Conservation (phyloP, 2,797 vertebrate genomes). For the Hoplostethus mediterraneus region DNA sequence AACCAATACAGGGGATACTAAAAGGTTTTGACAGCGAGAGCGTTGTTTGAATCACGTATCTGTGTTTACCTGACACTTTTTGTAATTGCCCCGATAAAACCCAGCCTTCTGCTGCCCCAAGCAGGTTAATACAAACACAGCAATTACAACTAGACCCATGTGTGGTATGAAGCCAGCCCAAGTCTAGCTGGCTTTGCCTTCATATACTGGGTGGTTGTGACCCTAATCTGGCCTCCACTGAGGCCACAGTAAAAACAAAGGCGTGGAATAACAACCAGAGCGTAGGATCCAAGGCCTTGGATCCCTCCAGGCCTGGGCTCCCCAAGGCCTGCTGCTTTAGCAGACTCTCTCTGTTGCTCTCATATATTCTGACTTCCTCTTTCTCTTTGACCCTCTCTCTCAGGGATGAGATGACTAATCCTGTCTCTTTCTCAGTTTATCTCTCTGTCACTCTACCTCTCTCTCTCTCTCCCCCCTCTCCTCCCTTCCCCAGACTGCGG, state of each 20-base stretch:
- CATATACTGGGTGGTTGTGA: constrained; percentile 6
- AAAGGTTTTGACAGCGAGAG: no score
- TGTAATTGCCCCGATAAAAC: no score
- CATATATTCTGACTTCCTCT: background rate
- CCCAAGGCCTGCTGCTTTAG: constrained; percentile 59
- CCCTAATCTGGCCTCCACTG: constrained; percentile 42
- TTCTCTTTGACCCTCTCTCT: no score
- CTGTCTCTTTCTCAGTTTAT: background rate
- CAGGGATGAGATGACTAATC: no score
- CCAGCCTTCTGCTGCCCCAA: no score
- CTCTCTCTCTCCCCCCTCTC: background rate
- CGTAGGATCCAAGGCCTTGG: constrained; percentile 32
- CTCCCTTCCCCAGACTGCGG: background rate
- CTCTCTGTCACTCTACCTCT: no score
- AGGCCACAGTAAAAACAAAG: constrained; percentile 40
- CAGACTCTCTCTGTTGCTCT: constrained; percentile 15
- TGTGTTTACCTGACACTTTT: no score
- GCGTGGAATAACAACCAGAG: constrained; percentile 39
- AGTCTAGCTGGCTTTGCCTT: background rate
- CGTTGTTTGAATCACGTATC: no score
- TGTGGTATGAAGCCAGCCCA: no score
- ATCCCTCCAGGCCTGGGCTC: constrained; percentile 14
- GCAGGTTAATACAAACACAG: no score
- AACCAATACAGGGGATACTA: no score
- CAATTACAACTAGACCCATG: no score